Evolutionary conservation across 2,888 invertebrate genomes (phyloP), one percentile per base, ranked within the genome.

Genomic region (Endomychus coccineus): DNA sequence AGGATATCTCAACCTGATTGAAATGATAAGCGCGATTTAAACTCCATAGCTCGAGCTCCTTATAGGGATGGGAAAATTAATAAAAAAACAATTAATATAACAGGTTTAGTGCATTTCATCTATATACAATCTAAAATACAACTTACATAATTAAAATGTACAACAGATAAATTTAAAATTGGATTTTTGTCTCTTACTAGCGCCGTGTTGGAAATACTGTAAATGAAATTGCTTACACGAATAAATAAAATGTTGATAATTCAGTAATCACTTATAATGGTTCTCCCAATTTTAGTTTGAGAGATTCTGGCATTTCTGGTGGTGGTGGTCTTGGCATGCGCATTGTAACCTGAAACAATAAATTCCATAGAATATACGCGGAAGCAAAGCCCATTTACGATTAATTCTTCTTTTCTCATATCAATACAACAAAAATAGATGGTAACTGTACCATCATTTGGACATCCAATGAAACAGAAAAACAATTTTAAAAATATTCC

Each of bases 241-340:
- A 7, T 34, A n/a, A n/a, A n/a, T n/a, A n/a, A n/a, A n/a, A 24
- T 17, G n/a, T n/a, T n/a, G n/a, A n/a, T n/a, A n/a, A n/a, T n/a
- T n/a, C n/a, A n/a, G n/a, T n/a, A 17, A 15, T 38, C 41, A 43
- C 41, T 37, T 42, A 39, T 31, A 40, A 37, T 33, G 34, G 40
- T 36, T 41, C 39, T 16, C 70, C 74, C 16, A 78, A 62, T 49
- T 88, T 83, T 67, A 75, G 76, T 66, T 83, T 85, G 59, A 92
- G 73, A 9, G 87, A 86, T 63, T 88, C 92, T 10, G 95, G 95
- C 92, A 94, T 94, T 69, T 85, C 83, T 55, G 94, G 89, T 58
- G 95, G 94, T 61, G 96, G 95, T 42, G 95, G 95, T 53, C 96
- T 81, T 40, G 95, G 96, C 74, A 96, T 82, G 46, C 80, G 74